These are phyloP conservation scores for Anabas testudineus DNA, from an alignment of 2,797 vertebrate genomes.

Conservation along the genomic window DNA sequence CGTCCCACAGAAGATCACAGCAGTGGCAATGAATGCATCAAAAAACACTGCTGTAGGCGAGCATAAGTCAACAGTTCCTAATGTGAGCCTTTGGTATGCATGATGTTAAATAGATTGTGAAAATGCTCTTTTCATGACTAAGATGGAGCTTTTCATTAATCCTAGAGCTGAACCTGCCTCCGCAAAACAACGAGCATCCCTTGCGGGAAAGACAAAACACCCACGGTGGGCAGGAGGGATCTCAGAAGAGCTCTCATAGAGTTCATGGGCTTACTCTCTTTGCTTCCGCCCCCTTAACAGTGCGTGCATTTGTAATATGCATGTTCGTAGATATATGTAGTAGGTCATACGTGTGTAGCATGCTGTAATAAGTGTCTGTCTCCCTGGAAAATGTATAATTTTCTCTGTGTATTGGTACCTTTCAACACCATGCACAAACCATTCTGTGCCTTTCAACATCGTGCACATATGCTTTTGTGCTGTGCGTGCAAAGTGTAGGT, in stretches of 20 bases:
- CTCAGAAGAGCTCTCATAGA: conserved; percentile 76
- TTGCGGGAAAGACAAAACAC: conserved; percentile 83
- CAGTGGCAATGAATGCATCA: conserved; percentile 76
- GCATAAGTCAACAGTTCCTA: conserved; percentile 78
- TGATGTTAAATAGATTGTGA: conserved; percentile 84
- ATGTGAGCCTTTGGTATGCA: conserved; percentile 80
- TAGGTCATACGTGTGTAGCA: conserved; percentile 32
- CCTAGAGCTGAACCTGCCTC: conserved; percentile 83
- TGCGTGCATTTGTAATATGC: conserved; percentile 58
- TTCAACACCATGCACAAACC: conserved; percentile 44
- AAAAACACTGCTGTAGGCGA: conserved; percentile 77
- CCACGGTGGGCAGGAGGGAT: conserved; percentile 78
- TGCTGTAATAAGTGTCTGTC: conserved; percentile 35
- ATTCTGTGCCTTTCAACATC: conserved; percentile 42
- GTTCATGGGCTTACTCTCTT: conserved; percentile 63
- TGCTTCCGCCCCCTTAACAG: conserved; percentile 62
- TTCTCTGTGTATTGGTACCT: conserved; percentile 23
- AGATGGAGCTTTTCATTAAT: conserved; percentile 88
- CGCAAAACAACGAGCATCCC: conserved; percentile 83
- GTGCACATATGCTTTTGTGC: conserved; percentile 54
- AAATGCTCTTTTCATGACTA: conserved; percentile 83
- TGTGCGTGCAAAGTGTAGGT: conserved; percentile 65
- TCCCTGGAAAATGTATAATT: conserved; percentile 26
- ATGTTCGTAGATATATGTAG: conserved; percentile 49
- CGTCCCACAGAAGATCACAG: conserved; percentile 79